These are phyloP conservation scores for Drosophila anomalata DNA, from an alignment of 2,888 invertebrate genomes.

Conservation along the genomic window DNA sequence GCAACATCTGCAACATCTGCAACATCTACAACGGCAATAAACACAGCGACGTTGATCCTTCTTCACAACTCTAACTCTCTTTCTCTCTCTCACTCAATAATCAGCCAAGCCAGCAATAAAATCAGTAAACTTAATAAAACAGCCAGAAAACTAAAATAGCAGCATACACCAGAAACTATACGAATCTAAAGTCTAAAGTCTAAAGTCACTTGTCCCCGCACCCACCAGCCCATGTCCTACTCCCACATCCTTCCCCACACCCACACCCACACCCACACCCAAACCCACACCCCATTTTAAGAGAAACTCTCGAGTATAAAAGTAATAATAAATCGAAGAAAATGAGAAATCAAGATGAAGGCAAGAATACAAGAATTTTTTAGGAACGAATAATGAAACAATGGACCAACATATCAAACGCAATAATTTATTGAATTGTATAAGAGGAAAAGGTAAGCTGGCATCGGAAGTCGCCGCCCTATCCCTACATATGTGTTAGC, in stretches of 20 bases:
- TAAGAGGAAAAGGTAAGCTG: constrained; percentile 72
- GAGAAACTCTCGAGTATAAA: constrained; percentile 17
- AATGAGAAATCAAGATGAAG: constrained; percentile 38
- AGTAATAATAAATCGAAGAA: constrained; percentile 7
- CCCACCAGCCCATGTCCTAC: background rate
- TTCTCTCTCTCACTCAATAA: constrained; percentile 49
- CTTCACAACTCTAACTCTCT: constrained; percentile 28
- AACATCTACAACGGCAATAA: constrained; percentile 29
- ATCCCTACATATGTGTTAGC: background rate
- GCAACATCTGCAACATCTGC: constrained; percentile 14
- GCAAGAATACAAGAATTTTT: constrained; percentile 65
- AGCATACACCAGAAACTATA: constrained; percentile 34
- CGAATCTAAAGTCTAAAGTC: constrained; percentile 1
- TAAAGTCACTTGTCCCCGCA: constrained; percentile 16
- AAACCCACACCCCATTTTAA: constrained; percentile 18
- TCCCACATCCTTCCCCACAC: background rate
- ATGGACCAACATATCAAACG: constrained; percentile 82
- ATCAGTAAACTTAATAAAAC: constrained; percentile 20
- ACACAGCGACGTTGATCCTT: constrained; percentile 27
- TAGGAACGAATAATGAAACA: constrained; percentile 82
- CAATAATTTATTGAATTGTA: constrained; percentile 81
- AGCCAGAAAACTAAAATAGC: constrained; percentile 28
- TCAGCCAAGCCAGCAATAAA: constrained; percentile 20
- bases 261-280: constrained; percentile 21
- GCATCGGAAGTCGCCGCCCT: background rate